Base-by-base conservation (phyloP, 2,113 vertebrate species). In the Talpa occidentalis region DNA sequence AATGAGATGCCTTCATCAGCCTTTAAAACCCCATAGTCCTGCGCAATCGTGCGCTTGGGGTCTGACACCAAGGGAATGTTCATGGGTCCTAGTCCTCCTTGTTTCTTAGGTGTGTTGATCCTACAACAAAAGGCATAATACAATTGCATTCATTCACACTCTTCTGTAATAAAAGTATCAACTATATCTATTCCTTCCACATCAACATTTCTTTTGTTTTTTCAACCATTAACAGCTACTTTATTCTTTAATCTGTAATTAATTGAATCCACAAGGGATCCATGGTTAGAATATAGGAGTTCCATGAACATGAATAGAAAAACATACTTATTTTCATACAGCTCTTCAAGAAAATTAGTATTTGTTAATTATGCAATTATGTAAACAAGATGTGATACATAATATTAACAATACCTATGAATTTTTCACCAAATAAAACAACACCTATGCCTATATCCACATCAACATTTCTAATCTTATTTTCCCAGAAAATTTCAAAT, bases 1-100 rank as follows among this genome's bases (percentile, higher is more conserved):
- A 98, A 99, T 32, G 99, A 99, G 81, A 99, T 99, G 37, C 99
- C 99, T 97, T 99, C 99, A 66, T 99, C 99, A 74, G 99, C 99
- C 95, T 99, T 99, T 59, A 99, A 98, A 30, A 99, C 98, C 0
- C 99, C 99, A 28, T 99, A 99, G 32, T 99, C 99, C 97, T 97
- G 98, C 91, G 99, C 98, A 97, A 99, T 99, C 91, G 94, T 97
- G 81, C 97, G 99, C 1, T 98, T 98, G 2, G 98, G 98, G 97
- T 99, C 99, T 44, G 99, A 99, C 17, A 99, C 96, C 95, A 99
- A 94, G 0, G 99, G 99, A 92, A 99, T 99, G 67, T 99, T 99
- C 99, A 99, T 99, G 56, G 97, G 70, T 69, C 99, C 99, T 95
- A 99, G 97, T n/a, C 99, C 99, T 10, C 99, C 99, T 94, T 99